Evolutionary conservation across 1,140 invertebrate genomes (phyloP).

Genomic region (Paraescarpia echinospica): DNA sequence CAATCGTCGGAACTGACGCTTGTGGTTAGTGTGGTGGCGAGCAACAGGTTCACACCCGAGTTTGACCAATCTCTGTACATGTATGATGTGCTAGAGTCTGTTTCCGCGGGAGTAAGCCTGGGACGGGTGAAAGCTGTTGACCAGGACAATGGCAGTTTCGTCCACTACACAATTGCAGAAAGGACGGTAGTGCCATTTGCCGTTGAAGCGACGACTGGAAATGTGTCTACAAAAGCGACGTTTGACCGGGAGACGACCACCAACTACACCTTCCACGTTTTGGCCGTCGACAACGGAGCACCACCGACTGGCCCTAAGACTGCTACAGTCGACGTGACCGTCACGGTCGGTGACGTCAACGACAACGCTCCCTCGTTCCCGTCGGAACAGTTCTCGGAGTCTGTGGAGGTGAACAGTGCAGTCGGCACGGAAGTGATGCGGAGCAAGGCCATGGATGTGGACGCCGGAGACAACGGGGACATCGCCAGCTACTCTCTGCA

Average conservation of each 20-base stretch:
- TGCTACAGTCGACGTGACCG: constrained; percentile 64
- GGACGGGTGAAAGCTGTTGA: constrained; percentile 24
- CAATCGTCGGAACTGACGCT: constrained; percentile 72
- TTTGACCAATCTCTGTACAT: constrained; percentile 76
- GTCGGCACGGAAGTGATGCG: constrained; percentile 13
- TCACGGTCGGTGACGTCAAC: constrained; percentile 87
- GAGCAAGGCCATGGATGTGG: constrained; percentile 24
- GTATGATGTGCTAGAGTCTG: constrained; percentile 84
- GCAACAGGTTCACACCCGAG: constrained; percentile 71
- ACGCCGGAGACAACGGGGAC: constrained; percentile 24
- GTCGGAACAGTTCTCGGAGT: neutral
- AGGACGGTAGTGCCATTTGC: constrained; percentile 32
- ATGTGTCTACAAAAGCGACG: constrained; percentile 78
- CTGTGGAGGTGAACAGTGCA: constrained; percentile 14
- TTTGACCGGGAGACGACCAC: constrained; percentile 81
- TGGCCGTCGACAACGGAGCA: constrained; percentile 81
- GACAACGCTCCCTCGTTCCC: constrained; percentile 76
- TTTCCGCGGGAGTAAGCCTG: constrained; percentile 62
- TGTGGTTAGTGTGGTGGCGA: constrained; percentile 79
- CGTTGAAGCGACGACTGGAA: constrained; percentile 65
- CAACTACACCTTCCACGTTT: constrained; percentile 78
- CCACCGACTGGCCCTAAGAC: constrained; percentile 67
- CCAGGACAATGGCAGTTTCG: neutral
- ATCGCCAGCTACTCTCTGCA: constrained; percentile 30
- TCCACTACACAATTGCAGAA: neutral